Conservation (phyloP, 2,113 vertebrate genomes). For the Pollimyrus isidori region DNA sequence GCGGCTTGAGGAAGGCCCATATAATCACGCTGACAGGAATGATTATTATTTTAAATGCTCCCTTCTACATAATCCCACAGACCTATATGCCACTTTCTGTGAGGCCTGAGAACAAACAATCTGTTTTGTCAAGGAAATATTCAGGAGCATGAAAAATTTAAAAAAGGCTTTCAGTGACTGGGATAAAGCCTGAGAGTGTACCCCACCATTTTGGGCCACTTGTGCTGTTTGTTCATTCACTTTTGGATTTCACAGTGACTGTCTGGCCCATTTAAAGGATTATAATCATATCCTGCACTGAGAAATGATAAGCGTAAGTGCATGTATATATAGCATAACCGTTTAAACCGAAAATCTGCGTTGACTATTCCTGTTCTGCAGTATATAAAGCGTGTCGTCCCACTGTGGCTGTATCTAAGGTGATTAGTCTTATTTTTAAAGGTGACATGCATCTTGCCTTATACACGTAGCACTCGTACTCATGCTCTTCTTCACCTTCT, state of each 20-base stretch:
- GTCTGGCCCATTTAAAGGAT: not conserved
- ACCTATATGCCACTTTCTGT: slow-evolving; percentile 14
- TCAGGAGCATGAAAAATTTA: not conserved
- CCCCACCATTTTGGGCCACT: not conserved
- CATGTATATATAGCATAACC: not conserved
- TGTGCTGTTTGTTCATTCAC: not conserved
- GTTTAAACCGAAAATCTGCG: not conserved
- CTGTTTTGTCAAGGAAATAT: not conserved
- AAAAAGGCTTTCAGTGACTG: not conserved
- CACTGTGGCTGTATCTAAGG: not conserved
- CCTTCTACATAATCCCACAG: slow-evolving; percentile 13
- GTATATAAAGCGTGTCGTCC: not conserved
- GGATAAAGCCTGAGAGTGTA: not conserved
- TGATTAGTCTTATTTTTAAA: not conserved
- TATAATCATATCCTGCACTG: not conserved
- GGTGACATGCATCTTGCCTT: not conserved
- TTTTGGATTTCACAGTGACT: not conserved
- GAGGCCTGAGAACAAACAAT: not conserved
- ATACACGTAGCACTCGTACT: not conserved
- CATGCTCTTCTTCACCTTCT: not conserved
- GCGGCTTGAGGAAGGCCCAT: not conserved
- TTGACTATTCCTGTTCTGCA: not conserved
- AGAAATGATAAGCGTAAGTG: not conserved
- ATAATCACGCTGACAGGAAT: slow-evolving; percentile 22
- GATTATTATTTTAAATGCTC: slow-evolving; percentile 8